phyloP scores from a whole-genome alignment of 2,888 invertebrate species.

The Zonitis immaculata region DNA sequence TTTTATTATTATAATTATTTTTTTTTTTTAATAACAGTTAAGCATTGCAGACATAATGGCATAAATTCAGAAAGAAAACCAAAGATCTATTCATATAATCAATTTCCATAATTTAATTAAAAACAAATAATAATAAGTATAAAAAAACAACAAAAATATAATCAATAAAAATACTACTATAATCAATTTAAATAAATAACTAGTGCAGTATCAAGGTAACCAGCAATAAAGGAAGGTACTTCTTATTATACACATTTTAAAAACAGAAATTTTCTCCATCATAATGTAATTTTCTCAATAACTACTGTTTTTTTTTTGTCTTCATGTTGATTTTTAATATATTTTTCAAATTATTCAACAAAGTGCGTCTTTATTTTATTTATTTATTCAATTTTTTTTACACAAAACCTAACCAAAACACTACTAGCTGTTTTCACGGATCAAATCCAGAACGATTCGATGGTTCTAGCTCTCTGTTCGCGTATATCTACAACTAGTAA shows the following conservation, averaged over 20 bases:
- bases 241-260: not conserved
- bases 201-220: constrained; percentile 16
- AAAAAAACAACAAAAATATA: constrained; percentile 1
- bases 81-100: constrained; percentile 13
- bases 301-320: too few species aligned
- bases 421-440: too few species aligned
- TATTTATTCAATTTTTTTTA: not conserved
- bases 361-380: not conserved
- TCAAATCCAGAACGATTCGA: too few species aligned
- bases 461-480: too few species aligned
- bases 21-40: constrained; percentile 60
- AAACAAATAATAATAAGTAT: not conserved
- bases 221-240: constrained; percentile 14
- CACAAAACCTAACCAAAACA: not conserved
- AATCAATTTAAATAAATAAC: constrained; percentile 14
- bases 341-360: not conserved
- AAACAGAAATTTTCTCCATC: constrained; percentile 6
- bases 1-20: not conserved
- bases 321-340: not conserved
- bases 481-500: not conserved
- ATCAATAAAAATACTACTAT: constrained; percentile 3
- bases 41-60: constrained; percentile 54
- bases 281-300: too few species aligned
- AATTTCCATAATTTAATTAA: constrained; percentile 1
- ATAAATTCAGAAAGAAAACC: constrained; percentile 26